phyloP scores from a whole-genome alignment of 2,797 vertebrate genomes.

The Darevskia nairensis region DNA sequence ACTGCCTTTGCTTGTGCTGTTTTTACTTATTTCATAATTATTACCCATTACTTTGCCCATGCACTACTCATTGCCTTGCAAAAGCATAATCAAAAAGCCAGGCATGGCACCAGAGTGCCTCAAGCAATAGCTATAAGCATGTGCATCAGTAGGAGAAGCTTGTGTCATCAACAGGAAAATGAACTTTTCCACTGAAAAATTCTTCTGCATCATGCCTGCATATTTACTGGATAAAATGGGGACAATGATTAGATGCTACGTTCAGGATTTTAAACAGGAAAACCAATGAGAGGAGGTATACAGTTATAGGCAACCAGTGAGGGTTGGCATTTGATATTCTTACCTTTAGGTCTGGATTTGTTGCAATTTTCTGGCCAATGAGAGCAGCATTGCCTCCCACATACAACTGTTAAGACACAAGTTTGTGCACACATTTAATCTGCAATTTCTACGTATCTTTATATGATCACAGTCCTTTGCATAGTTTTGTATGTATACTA shows the following conservation, averaged over 20 bases:
- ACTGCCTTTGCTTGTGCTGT: not conserved
- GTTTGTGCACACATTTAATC: conserved; percentile 44
- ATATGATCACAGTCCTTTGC: not conserved
- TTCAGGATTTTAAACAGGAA: not conserved
- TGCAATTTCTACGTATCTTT: conserved; percentile 29
- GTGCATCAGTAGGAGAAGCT: not conserved
- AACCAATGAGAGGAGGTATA: not conserved
- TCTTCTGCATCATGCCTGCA: not conserved
- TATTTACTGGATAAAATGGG: not conserved
- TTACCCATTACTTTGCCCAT: not conserved
- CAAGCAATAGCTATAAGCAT: not conserved
- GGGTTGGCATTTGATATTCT: not conserved
- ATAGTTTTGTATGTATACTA: not conserved
- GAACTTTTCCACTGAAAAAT: not conserved
- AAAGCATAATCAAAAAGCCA: not conserved
- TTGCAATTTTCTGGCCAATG: conserved; percentile 94
- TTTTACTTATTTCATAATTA: not conserved
- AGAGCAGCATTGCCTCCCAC: conserved; percentile 99
- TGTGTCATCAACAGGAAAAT: not conserved
- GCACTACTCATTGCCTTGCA: not conserved
- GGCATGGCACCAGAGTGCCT: not conserved
- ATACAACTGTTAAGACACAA: conserved; percentile 85
- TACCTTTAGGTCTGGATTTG: conserved; percentile 90
- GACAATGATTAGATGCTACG: not conserved
- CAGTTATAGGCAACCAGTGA: rapidly evolving